Evolutionary conservation across 30 jellyfish, hydroid and myxozoan genomes (phyloP), one percentile per base, ranked within the genome.

Genomic region (Pelagia noctiluca): DNA sequence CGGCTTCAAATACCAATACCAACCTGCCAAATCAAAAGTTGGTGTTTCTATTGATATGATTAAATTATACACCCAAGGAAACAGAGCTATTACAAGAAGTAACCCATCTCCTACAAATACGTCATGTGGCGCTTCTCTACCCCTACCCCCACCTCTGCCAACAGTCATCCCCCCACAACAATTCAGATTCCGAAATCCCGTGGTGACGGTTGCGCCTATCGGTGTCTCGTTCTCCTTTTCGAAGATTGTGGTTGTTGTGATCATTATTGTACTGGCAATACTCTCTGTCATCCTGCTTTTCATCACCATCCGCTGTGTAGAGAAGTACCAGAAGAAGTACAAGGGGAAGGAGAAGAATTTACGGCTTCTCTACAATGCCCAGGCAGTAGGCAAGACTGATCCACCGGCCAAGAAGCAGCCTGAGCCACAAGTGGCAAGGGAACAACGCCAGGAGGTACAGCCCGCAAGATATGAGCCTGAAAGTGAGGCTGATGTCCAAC

Each of bases 121-220:
- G 1, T 57, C 83, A 21, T 86, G 96, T 48, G 88, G 89, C 0
- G 31, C 75, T 3, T 0, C 42, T 34, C 75, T 86, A 50, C 86
- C 89, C 2, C 35, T 64, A 1, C 96, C 96, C 37, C 86, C 89
- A 16, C 86, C 96, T 12, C 67, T 86, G 75, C 96, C 90, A 16
- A 77, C 96, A 33, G 57, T 86, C 16, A 23, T 86, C n/a, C 80
- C 89, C 31, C 96, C 96, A 16, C 96, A 68, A 37, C 96, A 86
- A 86, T 86, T 86, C 76, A 75, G 49, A 11, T 69, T 86, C 81
- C 50, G 81, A 31, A 86, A 72, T 36, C 88, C 96, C 19, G 91
- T 71, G 18, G 75, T 74, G 53, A 86, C 94, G 23, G 91, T 80
- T n/a, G 90, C 88, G 50, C 93, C 87, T 1, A 63, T 75, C 47